Conservation (phyloP, 2,797 vertebrate species). For the Avahi laniger region DNA sequence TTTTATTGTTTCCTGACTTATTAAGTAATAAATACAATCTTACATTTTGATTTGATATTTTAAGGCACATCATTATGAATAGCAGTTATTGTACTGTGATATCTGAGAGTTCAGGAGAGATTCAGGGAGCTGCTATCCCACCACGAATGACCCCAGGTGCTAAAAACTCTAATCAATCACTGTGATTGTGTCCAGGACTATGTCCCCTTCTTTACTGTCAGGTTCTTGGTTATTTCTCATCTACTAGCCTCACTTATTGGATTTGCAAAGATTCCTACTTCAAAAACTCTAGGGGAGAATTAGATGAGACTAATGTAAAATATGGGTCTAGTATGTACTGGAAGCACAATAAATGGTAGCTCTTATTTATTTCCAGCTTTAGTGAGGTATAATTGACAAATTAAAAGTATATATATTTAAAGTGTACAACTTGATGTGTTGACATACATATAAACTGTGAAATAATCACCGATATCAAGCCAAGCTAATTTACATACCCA, state of each 20-base stretch:
- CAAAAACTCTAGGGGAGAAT: neutral
- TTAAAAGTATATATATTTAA: neutral
- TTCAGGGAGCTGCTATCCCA: neutral
- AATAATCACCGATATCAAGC: neutral
- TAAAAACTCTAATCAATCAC: no score
- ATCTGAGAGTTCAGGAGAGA: neutral
- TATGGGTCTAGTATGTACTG: no score
- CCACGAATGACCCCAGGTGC: neutral
- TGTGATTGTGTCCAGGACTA: neutral
- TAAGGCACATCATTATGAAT: neutral
- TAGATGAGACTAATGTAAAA: neutral
- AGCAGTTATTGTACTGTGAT: neutral
- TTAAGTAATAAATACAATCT: neutral
- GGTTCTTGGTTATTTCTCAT: neutral
- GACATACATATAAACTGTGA: neutral
- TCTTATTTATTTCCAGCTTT: neutral
- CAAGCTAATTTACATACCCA: neutral
- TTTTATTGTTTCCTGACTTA: neutral
- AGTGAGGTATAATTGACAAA: neutral
- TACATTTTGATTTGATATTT: neutral
- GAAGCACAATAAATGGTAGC: neutral
- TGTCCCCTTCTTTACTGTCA: neutral
- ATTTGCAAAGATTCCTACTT: neutral
- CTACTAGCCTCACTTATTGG: neutral
- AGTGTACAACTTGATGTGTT: neutral